Conservation (phyloP, 2,113 vertebrate species). For the Dicentrarchus labrax region DNA sequence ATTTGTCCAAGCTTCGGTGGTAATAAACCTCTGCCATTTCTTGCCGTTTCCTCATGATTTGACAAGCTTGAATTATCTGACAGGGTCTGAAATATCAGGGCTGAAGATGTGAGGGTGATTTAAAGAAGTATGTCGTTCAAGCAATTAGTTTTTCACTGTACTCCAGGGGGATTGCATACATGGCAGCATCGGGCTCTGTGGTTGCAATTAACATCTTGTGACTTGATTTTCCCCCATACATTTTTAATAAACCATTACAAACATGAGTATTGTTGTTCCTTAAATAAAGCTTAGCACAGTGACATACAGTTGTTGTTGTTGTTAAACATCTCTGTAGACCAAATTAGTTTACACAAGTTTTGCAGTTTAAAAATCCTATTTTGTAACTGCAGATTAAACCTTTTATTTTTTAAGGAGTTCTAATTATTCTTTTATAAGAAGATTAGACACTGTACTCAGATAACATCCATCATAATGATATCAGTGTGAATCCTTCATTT, state of each 20-base stretch:
- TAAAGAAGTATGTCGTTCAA: conserved; percentile 54
- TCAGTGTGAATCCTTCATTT: neutral
- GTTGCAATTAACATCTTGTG: conserved; percentile 65
- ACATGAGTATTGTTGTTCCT: conserved; percentile 49
- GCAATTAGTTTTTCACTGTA: conserved; percentile 64
- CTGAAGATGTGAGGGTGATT: conserved; percentile 45
- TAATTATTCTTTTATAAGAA: too few species aligned
- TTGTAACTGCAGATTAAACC: neutral
- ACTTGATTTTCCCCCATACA: conserved; percentile 58
- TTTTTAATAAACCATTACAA: conserved; percentile 73
- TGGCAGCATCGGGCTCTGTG: conserved; percentile 41
- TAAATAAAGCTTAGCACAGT: conserved; percentile 13
- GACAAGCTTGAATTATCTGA: conserved; percentile 32
- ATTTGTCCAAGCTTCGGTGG: neutral
- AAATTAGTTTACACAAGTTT: neutral
- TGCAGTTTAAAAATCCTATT: neutral
- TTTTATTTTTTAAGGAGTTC: neutral
- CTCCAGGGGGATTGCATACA: conserved; percentile 53
- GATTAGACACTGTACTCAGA: neutral
- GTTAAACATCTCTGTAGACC: neutral
- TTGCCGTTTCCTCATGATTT: neutral
- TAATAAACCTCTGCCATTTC: conserved; percentile 6
- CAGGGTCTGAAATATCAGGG: conserved; percentile 8
- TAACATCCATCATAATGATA: neutral
- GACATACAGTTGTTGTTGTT: neutral